These are phyloP conservation scores for Clinocottus analis DNA, from an alignment of 2,113 vertebrate species.

Conservation along the genomic window DNA sequence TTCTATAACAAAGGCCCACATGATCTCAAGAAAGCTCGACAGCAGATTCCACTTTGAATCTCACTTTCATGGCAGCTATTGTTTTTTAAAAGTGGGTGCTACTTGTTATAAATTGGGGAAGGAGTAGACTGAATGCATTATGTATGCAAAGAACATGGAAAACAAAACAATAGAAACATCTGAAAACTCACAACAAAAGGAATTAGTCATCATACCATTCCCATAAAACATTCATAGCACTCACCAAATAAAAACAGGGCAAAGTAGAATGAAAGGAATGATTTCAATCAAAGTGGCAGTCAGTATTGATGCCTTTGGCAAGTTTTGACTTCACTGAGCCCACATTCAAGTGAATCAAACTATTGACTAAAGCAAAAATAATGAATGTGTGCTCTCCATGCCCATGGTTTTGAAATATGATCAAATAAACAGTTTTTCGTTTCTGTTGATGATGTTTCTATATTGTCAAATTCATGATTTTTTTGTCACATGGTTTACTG, in stretches of 20 bases:
- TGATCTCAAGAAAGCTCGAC: neutral
- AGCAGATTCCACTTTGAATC: neutral
- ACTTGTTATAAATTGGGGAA: slow-evolving; percentile 3
- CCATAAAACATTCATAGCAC: slow-evolving; percentile 4
- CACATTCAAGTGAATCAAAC: neutral
- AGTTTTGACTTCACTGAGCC: neutral
- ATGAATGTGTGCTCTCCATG: neutral
- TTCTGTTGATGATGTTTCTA: neutral
- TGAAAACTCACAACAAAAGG: slow-evolving; percentile 35
- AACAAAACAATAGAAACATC: slow-evolving; percentile 23
- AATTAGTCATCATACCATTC: slow-evolving; percentile 38
- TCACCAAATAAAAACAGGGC: slow-evolving; percentile 8
- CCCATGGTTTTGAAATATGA: neutral
- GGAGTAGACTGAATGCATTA: neutral
- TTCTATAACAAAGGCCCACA: neutral
- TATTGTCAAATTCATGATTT: neutral
- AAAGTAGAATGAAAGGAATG: neutral
- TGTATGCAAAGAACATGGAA: neutral
- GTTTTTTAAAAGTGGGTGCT: neutral
- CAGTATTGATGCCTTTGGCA: neutral
- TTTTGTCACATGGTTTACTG: neutral
- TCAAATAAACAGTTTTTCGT: neutral
- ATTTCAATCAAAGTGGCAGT: slow-evolving; percentile 3
- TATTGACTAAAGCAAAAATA: neutral
- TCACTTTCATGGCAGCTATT: neutral